Evolutionary conservation across 1,140 invertebrate genomes (phyloP), one percentile per base, ranked within the genome.

Genomic region (Araneus ventricosus): DNA sequence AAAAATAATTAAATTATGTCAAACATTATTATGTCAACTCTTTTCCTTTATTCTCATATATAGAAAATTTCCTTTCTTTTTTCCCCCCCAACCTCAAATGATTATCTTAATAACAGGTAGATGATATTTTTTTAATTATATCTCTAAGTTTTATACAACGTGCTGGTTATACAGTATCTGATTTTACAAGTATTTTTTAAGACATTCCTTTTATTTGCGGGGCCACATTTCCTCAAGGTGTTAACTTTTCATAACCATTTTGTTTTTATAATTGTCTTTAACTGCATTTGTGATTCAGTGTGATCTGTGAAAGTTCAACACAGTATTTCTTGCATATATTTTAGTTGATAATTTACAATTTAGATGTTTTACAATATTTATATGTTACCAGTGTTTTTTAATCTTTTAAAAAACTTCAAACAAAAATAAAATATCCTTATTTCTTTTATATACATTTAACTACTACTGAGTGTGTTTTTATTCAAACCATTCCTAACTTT

Each of bases 361-460:
- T 87, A 87, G 34, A 61, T 87, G 8, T 87, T 87, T 87, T 61
- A 37, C n/a, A 30, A 39, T 87, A 87, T 87, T 87, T 87, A 61
- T 63, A 37, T 37, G 22, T 87, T 87, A 45, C 39, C 24, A 45
- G 34, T 63, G 45, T 27, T 24, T 85, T 87, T 87, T 63, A 52
- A 87, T 63, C 59, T 34, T 87, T 87, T 63, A 24, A 63, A 87
- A 61, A 30, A 86, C 30, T 52, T 85, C 24, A 45, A n/a, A n/a
- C 27, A 63, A 87, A 61, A 61, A 61, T 37, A 87, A 39, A 63
- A 63, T 39, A 10, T 61, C 20, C 41, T 86, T 86, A 67, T 27
- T 27, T 30, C 27, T 67, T 67, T 67, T 80, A 39, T 34, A 37
- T 34, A 24, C 79, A 80, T 80, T 80, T 37, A 24, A 80, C 79